Base-by-base conservation (phyloP, 2,113 vertebrate species). In the Oreotrochilus melanogaster region DNA sequence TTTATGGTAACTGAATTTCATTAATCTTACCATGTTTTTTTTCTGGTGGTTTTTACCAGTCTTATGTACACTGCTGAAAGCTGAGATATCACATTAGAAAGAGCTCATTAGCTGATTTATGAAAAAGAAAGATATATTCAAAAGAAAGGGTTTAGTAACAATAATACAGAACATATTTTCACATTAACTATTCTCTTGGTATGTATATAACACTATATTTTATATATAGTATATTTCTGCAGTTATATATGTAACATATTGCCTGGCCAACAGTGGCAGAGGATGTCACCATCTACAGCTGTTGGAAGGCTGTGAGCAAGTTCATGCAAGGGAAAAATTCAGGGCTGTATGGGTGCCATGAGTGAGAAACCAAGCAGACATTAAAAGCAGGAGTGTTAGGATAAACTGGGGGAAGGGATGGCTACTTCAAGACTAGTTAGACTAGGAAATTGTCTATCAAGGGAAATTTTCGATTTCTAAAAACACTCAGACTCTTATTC, bases 391-490 rank as follows among this genome's bases (percentile, higher is more conserved):
- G n/a, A 90, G 15, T 57, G 60, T 65, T 88, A 86, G 64, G 48
- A 56, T 71, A 66, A 94, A 86, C 5, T 62, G 43, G 71, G 76
- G 37, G 37, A 62, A 48, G 42, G 88, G 95, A 94, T 78, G 35
- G 61, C 76, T 83, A 90, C 92, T 93, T 94, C 69, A 88, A 86
- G 78, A 78, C 79, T 80, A 90, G 42, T 88, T 93, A 92, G 72
- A 65, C 64, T 86, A 70, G 88, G 88, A 94, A 96, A 96, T 84
- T 84, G 82, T 95, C 93, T 74, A 86, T 94, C 82, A 92, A 91
- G 76, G 65, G 61, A 92, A 89, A 87, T 78, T 90, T 94, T 95
- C 0, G 0, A 84, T 83, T 67, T 93, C 53, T 83, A 64, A 83
- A 87, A 92, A 79, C 62, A 86, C 33, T 91, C 57, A 66, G 56